Evolutionary conservation across 2,888 invertebrate genomes (phyloP).

Genomic region (Xestia rhomboidea): DNA sequence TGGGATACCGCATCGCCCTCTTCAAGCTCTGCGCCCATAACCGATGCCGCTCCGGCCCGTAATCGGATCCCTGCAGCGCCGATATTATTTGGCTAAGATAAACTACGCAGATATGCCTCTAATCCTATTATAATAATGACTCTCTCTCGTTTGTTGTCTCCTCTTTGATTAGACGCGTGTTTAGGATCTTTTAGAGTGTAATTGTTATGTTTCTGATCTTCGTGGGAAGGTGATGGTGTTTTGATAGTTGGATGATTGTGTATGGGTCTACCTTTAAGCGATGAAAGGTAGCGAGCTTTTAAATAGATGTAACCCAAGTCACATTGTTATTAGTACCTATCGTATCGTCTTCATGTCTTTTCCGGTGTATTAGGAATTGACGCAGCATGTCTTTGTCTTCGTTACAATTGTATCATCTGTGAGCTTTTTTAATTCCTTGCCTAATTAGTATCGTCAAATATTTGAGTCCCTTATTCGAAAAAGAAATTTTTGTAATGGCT

Average conservation of each 20-base stretch:
- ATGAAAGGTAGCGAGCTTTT: background rate
- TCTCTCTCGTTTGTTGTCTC: constrained; percentile 51
- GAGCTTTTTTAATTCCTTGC: background rate
- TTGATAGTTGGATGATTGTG: background rate
- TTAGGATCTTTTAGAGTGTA: constrained; percentile 42
- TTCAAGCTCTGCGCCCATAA: constrained; percentile 39
- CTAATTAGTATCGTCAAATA: background rate
- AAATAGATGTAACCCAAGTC: background rate
- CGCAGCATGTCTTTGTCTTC: background rate
- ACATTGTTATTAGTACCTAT: background rate
- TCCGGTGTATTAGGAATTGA: background rate
- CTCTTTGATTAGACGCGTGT: constrained; percentile 57
- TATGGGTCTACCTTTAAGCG: background rate
- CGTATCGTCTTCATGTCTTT: no score
- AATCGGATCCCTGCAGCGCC: constrained; percentile 73
- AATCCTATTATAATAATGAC: constrained; percentile 67
- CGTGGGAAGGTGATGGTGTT: constrained; percentile 39
- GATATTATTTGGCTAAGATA: constrained; percentile 74
- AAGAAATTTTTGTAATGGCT: background rate
- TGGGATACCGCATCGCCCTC: constrained; percentile 37
- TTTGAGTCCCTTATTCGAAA: no score
- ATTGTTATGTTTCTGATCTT: constrained; percentile 31
- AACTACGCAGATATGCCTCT: constrained; percentile 64
- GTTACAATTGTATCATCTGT: background rate
- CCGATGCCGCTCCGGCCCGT: constrained; percentile 57